Percentiles rank a stretch among this genome's conserved stretches.
phyloP scores from a whole-genome alignment of 2,113 vertebrate genomes.

The Passer montanus region DNA sequence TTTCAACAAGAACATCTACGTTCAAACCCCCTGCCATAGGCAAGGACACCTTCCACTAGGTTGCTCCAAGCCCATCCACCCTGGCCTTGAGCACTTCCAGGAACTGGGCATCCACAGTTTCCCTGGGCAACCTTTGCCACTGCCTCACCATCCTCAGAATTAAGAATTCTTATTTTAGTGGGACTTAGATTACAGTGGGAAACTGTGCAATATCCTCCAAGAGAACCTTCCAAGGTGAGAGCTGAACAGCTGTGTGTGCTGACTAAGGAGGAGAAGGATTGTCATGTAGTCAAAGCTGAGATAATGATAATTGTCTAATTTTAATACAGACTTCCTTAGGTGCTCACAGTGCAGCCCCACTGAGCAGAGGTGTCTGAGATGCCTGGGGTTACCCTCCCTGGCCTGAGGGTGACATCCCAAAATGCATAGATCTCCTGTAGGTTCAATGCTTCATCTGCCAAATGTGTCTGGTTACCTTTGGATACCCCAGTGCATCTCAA shows the following conservation, averaged over 20 bases:
- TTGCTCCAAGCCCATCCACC: neutral
- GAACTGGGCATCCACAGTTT: neutral
- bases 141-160: neutral
- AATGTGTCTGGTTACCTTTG: neutral
- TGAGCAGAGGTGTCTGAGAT: neutral
- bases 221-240: neutral
- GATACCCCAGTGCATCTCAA: neutral
- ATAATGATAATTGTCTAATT: neutral
- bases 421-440: neutral
- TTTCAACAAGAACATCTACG: neutral
- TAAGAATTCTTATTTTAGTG: neutral
- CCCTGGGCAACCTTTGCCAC: neutral
- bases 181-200: neutral
- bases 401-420: neutral
- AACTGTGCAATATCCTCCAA: neutral
- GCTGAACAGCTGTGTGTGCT: neutral
- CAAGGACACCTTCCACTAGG: neutral
- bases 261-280: neutral
- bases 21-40: neutral
- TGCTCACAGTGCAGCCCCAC: neutral
- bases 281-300: neutral
- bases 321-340: neutral
- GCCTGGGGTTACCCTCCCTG: neutral
- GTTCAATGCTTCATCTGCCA: neutral
- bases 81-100: neutral